Evolutionary conservation across 2,888 invertebrate genomes (phyloP), one percentile per base, ranked within the genome.

Genomic region (Lymantria dispar): DNA sequence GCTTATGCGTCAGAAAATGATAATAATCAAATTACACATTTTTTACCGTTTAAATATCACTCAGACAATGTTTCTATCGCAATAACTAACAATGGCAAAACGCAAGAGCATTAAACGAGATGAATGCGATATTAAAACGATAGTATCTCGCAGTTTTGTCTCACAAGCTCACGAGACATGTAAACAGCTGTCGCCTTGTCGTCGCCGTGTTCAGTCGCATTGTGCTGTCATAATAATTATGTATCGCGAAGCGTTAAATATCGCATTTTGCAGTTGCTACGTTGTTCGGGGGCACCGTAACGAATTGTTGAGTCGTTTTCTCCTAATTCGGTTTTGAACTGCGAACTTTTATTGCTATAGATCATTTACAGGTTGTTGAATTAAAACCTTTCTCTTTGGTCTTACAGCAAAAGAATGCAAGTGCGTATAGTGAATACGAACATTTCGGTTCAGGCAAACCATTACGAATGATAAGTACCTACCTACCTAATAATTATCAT

Each of bases 161-260:
- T 56, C 62, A 53, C 62, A 58, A 53, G 50, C 60, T 64, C 60
- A 60, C 68, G 70, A 68, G 70, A 61, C 64, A 72, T 72, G 78
- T 72, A 68, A 76, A 78, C 80, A 78, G 76, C 76, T 80, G 83
- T 83, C 80, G 55, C 53, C 65, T 62, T 68, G 76, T 74, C 66
- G 63, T 66, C 67, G 67, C 59, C 61, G 73, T 79, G 80, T 79
- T 59, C 58, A 58, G 54, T 55, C 52, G 61, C 78, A 87, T 88
- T 88, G 87, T 87, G 68, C 86, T 87, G 87, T 87, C 87, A 87
- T 86, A 82, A 86, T 83, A 85, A 86, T 85, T 85, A 84, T 80
- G 80, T 82, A 79, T 80, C 76, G 64, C 74, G 62, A 75, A 78
- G 83, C 82, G 83, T 74, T 84, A 82, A 85, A 79, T 83, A 81